Evolutionary conservation across 2,888 invertebrate genomes (phyloP), one percentile per base, ranked within the genome.

Genomic region (Flexamia atlantica): DNA sequence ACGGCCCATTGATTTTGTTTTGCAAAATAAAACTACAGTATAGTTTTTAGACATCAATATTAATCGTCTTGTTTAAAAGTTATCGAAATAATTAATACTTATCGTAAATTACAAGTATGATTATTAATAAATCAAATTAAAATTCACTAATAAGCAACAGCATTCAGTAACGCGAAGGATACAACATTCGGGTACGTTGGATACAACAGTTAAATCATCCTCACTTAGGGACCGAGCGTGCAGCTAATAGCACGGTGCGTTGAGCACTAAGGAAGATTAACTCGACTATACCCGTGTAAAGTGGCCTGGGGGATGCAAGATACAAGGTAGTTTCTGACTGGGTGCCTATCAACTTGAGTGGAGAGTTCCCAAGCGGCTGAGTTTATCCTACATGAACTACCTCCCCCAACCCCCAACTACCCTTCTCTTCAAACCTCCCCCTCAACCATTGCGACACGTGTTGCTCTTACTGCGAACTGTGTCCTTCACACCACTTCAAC

Each of bases 311-410:
- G 46, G 46, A 46, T 9, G 14, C 46, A 46, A 9, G 14, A 17
- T 36, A 36, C 4, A n/a, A n/a, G n/a, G n/a, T n/a, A 36, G 46
- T 46, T 46, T 46, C 46, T n/a, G 53, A 53, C 53, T 25, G 30
- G 64, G 64, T 64, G 64, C 28, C 28, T 64, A 64, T 30, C 28
- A 64, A 64, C 28, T 64, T 64, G 25, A 64, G 64, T 28, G 64
- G 64, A 64, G 64, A 28, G 30, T 20, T 30, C 64, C 64, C 64
- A 14, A 64, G 64, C 30, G 28, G 30, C 28, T 17, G 30, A 5
- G 30, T 17, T 4, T 53, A n/a, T 64, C 30, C 64, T 57, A 23
- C 23, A 57, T 23, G n/a, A 10, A 20, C 46, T 14, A 12, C 46
- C 46, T 46, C 46, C 46, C 46, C 14, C 46, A 3, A 36, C 46